phyloP scores from a whole-genome alignment of 2,888 invertebrate genomes.

The Drosophila formosana region DNA sequence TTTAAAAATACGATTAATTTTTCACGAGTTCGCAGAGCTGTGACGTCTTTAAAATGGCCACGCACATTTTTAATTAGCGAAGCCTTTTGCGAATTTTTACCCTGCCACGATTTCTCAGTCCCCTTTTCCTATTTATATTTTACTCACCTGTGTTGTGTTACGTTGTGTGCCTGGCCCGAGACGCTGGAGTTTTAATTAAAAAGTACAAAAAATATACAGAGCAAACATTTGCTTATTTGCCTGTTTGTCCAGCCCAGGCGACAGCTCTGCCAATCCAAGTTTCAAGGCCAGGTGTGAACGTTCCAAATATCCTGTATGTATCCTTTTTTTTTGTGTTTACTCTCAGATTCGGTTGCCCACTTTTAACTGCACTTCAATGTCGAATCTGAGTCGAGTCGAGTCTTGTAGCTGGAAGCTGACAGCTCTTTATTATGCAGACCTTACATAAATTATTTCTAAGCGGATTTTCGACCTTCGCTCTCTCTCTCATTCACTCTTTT shows the following conservation, averaged over 20 bases:
- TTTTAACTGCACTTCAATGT: conserved; percentile 20
- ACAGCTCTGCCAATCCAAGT: conserved; percentile 5
- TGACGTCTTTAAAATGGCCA: conserved; percentile 58
- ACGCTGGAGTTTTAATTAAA: conserved; percentile 68
- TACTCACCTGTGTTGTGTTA: conserved; percentile 42
- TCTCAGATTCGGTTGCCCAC: not conserved
- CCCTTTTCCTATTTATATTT: not conserved
- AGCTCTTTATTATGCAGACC: conserved; percentile 18
- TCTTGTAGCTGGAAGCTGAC: not conserved
- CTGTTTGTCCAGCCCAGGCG: conserved; percentile 7
- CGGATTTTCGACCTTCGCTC: conserved; percentile 17
- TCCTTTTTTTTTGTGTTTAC: conserved; percentile 16
- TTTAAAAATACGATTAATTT: conserved; percentile 65
- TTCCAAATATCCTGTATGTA: conserved; percentile 36
- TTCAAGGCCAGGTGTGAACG: conserved; percentile 30
- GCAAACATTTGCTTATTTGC: conserved; percentile 49
- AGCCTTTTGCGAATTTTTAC: conserved; percentile 51
- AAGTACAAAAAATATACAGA: conserved; percentile 53
- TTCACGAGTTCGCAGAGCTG: conserved; percentile 42
- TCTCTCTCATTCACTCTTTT: conserved; percentile 1
- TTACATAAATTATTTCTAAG: conserved; percentile 21
- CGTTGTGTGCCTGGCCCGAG: conserved; percentile 2
- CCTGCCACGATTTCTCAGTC: conserved; percentile 33
- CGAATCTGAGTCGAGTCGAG: not conserved
- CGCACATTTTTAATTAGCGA: conserved; percentile 71